These are phyloP conservation scores for Stramonita haemastoma DNA, from an alignment of 2,888 invertebrate genomes.

Conservation along the genomic window DNA sequence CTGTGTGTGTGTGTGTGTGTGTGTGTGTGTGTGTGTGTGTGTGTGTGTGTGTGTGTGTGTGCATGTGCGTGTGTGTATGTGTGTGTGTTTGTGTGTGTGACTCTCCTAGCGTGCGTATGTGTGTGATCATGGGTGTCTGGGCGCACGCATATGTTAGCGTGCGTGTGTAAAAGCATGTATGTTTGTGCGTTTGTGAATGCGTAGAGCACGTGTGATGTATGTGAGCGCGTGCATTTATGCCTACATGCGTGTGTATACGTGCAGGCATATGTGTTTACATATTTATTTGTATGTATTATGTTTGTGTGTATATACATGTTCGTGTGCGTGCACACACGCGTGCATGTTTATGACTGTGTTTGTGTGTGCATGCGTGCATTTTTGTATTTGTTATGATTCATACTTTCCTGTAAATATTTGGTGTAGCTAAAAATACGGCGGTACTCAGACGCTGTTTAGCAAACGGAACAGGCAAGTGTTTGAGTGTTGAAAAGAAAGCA, in stretches of 20 bases:
- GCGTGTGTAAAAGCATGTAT: conserved; percentile 2
- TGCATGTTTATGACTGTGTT: background rate
- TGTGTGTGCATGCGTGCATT: background rate
- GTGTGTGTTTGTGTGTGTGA: conserved; percentile 4
- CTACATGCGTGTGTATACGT: background rate
- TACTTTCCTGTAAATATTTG: too few relatives aligned
- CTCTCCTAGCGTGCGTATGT: background rate
- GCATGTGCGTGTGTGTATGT: conserved; percentile 12
- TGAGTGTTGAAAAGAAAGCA: too few relatives aligned
- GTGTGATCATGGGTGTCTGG: background rate
- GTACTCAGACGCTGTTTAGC: too few relatives aligned
- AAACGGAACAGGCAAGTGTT: too few relatives aligned
- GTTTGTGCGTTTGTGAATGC: conserved; percentile 14
- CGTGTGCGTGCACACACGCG: background rate
- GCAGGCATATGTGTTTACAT: background rate
- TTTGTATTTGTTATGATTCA: too few relatives aligned
- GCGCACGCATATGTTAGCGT: background rate
- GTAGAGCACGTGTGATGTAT: background rate
- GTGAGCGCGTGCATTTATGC: background rate
- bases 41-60: background rate
- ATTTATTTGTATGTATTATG: background rate
- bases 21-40: too few relatives aligned
- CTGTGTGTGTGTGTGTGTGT: background rate
- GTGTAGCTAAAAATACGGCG: too few relatives aligned
- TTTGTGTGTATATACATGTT: background rate